Base-by-base conservation (phyloP, 2,113 vertebrate genomes). In the Rhinopomastus cyanomelas region DNA sequence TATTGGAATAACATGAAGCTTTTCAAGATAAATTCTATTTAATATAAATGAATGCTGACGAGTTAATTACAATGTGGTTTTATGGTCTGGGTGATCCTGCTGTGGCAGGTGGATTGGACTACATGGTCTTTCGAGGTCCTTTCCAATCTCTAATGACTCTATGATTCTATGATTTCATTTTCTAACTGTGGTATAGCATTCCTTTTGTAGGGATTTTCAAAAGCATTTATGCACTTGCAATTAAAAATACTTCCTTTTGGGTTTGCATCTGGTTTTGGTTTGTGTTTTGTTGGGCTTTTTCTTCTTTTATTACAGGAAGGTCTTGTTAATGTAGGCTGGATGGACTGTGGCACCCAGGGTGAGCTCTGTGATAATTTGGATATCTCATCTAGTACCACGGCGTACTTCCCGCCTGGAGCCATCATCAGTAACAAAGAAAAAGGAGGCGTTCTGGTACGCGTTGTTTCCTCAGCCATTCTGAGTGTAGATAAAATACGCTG, bases 261-360 rank as follows among this genome's bases (percentile, higher is more conserved):
- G 79, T 75, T 77, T 80, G 36, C 68, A 17, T 67, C 51, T 52
- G 19, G 3, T 9, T 73, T 44, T 59, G 25, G 12, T 85, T 79
- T 79, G 23, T 8, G 51, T 42, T 39, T 48, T 11, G 42, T 19
- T 79, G 16, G 22, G 53, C 9, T 25, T 65, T 85, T 53, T 62
- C 52, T 62, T 89, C 8, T 81, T 49, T 62, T 88, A 49, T 77
- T 94, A 77, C 88, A 99, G 99, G 98, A 99, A 34, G 98, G 99
- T 53, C 98, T 99, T 66, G 98, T 98, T 79, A 98, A 98, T 61
- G 98, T 99, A 64, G 99, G 99, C 53, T 99, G 99, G 99, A 98
- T 99, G 95, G 98, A 99, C 97, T 99, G 99, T 96, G 90, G 95
- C 55, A 96, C 96, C 52, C 98, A 99, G 91, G 96, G 97, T 42